Evolutionary conservation across 2,888 invertebrate genomes (phyloP), one percentile per base, ranked within the genome.

Genomic region (Tineola bisselliella): DNA sequence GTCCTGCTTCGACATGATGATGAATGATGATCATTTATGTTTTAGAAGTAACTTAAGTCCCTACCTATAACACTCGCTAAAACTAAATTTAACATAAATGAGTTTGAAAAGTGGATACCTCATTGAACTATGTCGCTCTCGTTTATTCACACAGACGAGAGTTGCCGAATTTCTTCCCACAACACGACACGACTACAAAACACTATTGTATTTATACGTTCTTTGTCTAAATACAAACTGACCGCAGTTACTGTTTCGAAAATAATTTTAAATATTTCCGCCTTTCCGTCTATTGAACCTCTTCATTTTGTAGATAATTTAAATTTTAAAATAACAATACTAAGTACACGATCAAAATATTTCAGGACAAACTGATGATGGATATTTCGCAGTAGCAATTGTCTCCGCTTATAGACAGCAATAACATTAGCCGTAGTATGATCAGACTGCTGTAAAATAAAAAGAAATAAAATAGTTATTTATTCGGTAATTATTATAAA

Each of bases 121-220:
- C 58, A 58, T 33, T 31, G 25, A 58, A 58, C 58, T 58, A 33
- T 58, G 58, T 58, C 58, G 58, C 58, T 11, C 56, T 30, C 58
- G 58, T 58, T 33, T 58, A 58, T 58, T 58, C 58, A 58, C 58
- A 58, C 58, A 58, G n/a, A n/a, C n/a, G n/a, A n/a, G 56, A 18
- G 25, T 56, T 18, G 58, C 58, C 13, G 58, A 58, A 58, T 58
- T 58, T 54, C 54, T 54, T 54, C 54, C 58, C 58, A 58, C 58
- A 58, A 58, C 58, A 58, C 56, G 15, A 58, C 54, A 18, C 15
- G 58, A 33, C 31, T 58, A 58, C 58, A 58, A 58, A 58, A 58
- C 33, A 54, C 54, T 54, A 54, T 54, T 54, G 54, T 54, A 54
- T 54, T 25, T 12, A 54, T 54, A 54, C 54, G 10, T 8, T 25